These are phyloP conservation scores for Engraulis encrasicolus DNA, from an alignment of 2,113 vertebrate genomes.

Conservation along the genomic window DNA sequence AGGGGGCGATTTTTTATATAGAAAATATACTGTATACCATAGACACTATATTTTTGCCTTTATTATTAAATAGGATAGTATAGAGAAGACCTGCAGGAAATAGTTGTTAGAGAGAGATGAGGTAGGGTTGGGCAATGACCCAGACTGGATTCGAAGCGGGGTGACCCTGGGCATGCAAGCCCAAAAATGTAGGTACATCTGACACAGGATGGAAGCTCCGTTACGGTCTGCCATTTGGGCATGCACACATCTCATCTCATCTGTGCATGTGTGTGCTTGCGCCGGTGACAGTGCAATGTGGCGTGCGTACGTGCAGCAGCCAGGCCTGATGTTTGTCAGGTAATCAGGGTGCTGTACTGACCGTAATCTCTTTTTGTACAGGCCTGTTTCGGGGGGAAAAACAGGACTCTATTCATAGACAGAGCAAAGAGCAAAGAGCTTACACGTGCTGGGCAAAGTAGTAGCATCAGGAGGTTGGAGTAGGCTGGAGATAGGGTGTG, in stretches of 20 bases:
- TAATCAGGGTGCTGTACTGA: background rate
- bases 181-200: background rate
- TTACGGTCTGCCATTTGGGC: background rate
- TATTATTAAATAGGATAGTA: too few relatives aligned
- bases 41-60: too few relatives aligned
- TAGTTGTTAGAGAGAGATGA: too few relatives aligned
- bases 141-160: background rate
- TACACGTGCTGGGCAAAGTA: background rate
- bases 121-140: too few relatives aligned
- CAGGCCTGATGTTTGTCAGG: conserved; percentile 5
- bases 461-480: background rate
- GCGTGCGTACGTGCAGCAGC: background rate
- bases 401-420: background rate
- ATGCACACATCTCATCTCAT: background rate
- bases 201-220: background rate
- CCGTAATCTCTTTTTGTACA: background rate
- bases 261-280: background rate
- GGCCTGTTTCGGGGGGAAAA: background rate
- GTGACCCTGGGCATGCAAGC: background rate
- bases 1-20: too few relatives aligned
- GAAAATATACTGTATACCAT: too few relatives aligned
- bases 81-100: too few relatives aligned
- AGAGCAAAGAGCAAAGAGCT: background rate
- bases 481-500: background rate
- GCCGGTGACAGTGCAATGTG: background rate